Evolutionary conservation across 2,113 vertebrate species (phyloP), one percentile per base, ranked within the genome.

Genomic region (Gopherus evgoodei): DNA sequence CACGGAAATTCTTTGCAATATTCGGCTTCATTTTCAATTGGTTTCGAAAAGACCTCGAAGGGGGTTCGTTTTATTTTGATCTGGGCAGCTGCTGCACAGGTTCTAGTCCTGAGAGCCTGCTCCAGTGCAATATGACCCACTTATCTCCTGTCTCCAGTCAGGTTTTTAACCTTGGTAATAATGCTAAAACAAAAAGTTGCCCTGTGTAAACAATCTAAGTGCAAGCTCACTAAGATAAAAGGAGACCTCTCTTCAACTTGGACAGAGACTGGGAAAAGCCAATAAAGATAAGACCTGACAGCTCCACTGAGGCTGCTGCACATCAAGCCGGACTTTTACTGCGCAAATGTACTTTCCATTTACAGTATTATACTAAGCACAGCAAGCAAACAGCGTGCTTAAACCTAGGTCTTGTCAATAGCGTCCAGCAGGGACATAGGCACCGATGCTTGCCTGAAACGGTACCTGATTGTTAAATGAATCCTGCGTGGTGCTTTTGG

Each of bases 251-350:
- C 96, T 98, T 98, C 98, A 99, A 98, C 98, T 97, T 96, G 97
- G 95, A 96, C 97, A 98, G 98, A 98, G 98, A 96, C 98, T 99
- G 98, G 98, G 98, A 98, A 99, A 99, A 98, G 97, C 98, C 98
- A 98, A 99, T 99, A 99, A 99, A 99, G 99, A 99, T 99, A 99
- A 99, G 97, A 84, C 87, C 98, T 98, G 98, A 98, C 98, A 98
- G 98, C 94, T 97, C 88, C 95, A 82, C 95, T 94, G 93, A 95
- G 97, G 93, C 97, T 97, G 97, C 91, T 90, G 97, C 97, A 91
- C 97, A 97, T 98, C 98, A 98, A 87, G 76, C 53, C 84, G 90
- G 94, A 94, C 96, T 97, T 98, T 98, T 98, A 98, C 98, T 95
- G 96, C 83, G 88, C 88, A 79, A 95, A 94, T 93, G 91, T 90